Evolutionary conservation across 2,888 invertebrate species (phyloP).

Genomic region (Abscondita cerata): DNA sequence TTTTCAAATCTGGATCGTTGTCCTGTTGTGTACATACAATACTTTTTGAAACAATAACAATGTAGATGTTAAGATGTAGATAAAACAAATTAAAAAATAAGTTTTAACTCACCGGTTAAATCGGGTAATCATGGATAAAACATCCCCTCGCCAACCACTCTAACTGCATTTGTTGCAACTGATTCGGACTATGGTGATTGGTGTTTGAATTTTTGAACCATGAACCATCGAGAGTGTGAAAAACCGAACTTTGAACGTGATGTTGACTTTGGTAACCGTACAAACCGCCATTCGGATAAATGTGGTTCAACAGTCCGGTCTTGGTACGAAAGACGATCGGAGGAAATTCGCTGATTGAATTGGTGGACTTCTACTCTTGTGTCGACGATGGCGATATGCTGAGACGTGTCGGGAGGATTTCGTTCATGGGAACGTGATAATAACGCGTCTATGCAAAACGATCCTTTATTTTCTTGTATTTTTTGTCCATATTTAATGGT

Average conservation of each 20-base stretch:
- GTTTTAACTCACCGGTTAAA: slow-evolving; percentile 72
- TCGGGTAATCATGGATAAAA: slow-evolving; percentile 89
- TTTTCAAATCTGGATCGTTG: no score
- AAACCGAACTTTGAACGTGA: slow-evolving; percentile 63
- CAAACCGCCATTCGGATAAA: slow-evolving; percentile 51
- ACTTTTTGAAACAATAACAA: no score
- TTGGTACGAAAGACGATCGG: slow-evolving; percentile 64
- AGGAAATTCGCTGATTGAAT: slow-evolving; percentile 81
- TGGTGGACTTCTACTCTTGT: slow-evolving; percentile 79
- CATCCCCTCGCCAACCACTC: slow-evolving; percentile 93
- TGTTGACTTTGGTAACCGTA: slow-evolving; percentile 62
- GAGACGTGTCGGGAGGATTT: slow-evolving; percentile 52
- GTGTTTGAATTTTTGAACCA: slow-evolving; percentile 61
- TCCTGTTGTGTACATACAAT: no score
- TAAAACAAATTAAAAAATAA: neutral
- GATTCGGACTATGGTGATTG: slow-evolving; percentile 59
- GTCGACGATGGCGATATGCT: slow-evolving; percentile 62
- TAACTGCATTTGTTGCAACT: slow-evolving; percentile 80
- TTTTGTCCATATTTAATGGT: slow-evolving; percentile 55
- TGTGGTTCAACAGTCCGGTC: slow-evolving; percentile 65
- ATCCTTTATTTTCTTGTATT: slow-evolving; percentile 62
- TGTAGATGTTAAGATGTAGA: no score
- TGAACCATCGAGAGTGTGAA: slow-evolving; percentile 59
- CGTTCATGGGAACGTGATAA: slow-evolving; percentile 64
- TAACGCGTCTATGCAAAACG: slow-evolving; percentile 91